These are phyloP conservation scores for Aplysina aerophoba DNA, from an alignment of 37 sponge, comb jelly and placozoan genomes.

Conservation along the genomic window DNA sequence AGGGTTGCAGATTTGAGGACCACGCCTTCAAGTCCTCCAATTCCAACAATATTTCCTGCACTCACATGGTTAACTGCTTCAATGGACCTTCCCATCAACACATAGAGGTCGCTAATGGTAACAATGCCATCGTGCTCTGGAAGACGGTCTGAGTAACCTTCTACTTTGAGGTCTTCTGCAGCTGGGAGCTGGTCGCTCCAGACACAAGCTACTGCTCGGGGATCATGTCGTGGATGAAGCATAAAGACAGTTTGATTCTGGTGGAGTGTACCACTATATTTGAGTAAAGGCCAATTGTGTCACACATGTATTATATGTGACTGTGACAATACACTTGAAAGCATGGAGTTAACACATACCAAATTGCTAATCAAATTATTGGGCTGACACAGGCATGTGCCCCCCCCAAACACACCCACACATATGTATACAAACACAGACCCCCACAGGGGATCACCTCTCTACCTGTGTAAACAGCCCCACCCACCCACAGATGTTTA, in stretches of 20 bases:
- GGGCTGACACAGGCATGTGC: neutral
- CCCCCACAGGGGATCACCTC: neutral
- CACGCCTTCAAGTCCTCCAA: constrained; percentile 83
- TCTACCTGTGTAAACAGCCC: neutral
- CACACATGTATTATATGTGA: neutral
- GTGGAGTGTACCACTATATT: constrained; percentile 77
- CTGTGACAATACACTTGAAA: no score
- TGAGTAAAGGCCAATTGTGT: constrained; percentile 85
- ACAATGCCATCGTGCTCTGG: constrained; percentile 40
- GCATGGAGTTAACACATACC: no score
- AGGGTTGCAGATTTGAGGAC: constrained; percentile 89
- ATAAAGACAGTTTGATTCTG: constrained; percentile 75
- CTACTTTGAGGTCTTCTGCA: neutral
- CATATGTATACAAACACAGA: constrained; percentile 9
- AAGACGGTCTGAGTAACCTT: neutral
- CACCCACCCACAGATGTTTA: neutral
- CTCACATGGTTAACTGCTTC: constrained; percentile 72
- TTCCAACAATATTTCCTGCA: constrained; percentile 90
- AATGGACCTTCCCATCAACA: constrained; percentile 91
- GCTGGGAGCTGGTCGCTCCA: neutral
- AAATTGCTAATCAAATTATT: no score
- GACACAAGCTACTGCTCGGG: constrained; percentile 29
- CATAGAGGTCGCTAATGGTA: constrained; percentile 64
- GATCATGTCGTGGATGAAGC: constrained; percentile 87
- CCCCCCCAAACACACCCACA: neutral